Percentiles rank a stretch among this genome's conserved stretches.
These are phyloP conservation scores for Eristalinus aeneus DNA, from an alignment of 2,888 invertebrate genomes.

Conservation along the genomic window DNA sequence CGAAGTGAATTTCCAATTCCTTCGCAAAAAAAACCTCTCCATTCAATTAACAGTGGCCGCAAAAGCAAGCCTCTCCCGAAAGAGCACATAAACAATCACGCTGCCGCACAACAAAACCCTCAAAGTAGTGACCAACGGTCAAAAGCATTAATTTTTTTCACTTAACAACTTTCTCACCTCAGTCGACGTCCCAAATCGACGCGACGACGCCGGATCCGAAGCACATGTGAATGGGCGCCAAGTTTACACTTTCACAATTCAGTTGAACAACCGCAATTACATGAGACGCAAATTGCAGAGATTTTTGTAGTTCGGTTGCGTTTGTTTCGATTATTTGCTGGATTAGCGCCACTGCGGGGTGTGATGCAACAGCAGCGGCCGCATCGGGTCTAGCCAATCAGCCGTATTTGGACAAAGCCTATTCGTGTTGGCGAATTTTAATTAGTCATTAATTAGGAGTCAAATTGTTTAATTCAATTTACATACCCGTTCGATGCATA, in stretches of 20 bases:
- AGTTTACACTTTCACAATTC: constrained; percentile 43
- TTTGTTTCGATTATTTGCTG: constrained; percentile 21
- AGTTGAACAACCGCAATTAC: neutral
- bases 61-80: neutral
- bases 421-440: constrained; percentile 48
- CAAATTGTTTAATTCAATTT: constrained; percentile 57
- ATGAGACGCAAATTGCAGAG: constrained; percentile 6
- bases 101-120: neutral
- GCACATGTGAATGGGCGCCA: constrained; percentile 41
- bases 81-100: neutral
- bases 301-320: constrained; percentile 35
- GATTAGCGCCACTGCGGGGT: constrained; percentile 11
- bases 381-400: constrained; percentile 7
- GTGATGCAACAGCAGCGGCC: constrained; percentile 27
- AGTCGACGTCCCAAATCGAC: neutral
- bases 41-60: neutral
- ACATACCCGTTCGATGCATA: constrained; percentile 1
- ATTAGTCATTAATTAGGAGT: constrained; percentile 60
- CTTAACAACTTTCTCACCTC: constrained; percentile 42
- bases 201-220: neutral
- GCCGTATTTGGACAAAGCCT: constrained; percentile 37
- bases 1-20: neutral
- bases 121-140: neutral
- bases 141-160: neutral
- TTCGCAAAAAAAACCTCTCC: neutral